Evolutionary conservation across 2,113 vertebrate genomes (phyloP).

Genomic region (Pterophyllum scalare): DNA sequence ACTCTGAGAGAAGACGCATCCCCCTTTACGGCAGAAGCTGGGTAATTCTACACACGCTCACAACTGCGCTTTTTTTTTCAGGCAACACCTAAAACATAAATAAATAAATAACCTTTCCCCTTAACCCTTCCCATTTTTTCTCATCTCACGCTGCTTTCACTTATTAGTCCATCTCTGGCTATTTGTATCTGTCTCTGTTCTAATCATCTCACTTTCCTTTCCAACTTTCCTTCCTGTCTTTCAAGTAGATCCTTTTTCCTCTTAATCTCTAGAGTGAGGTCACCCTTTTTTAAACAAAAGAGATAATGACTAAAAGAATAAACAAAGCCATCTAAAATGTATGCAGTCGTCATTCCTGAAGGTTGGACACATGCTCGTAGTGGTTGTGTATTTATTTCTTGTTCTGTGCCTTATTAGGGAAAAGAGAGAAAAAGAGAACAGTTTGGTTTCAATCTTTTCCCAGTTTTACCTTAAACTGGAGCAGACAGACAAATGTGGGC

Average conservation of each 20-base stretch:
- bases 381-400: slow-evolving; percentile 32
- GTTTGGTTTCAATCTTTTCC: slow-evolving; percentile 34
- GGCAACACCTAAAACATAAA: not conserved
- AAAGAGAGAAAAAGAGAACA: not conserved
- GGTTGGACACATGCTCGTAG: slow-evolving; percentile 13
- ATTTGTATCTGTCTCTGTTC: not conserved
- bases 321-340: slow-evolving; percentile 43
- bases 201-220: not conserved
- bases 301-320: slow-evolving; percentile 38
- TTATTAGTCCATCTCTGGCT: not conserved
- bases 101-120: not conserved
- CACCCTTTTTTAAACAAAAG: slow-evolving; percentile 38
- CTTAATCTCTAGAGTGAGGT: slow-evolving; percentile 25
- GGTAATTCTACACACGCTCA: slow-evolving; percentile 19
- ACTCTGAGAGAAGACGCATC: not conserved
- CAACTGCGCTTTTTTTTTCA: not conserved
- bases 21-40: not conserved
- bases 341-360: slow-evolving; percentile 49
- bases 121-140: not conserved
- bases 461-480: slow-evolving; percentile 62
- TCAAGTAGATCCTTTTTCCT: not conserved
- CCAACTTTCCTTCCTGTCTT: slow-evolving; percentile 5
- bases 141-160: not conserved
- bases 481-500: slow-evolving; percentile 48
- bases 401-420: slow-evolving; percentile 58